Evolutionary conservation across 2,113 vertebrate genomes (phyloP).

Genomic region (Pelodiscus sinensis): DNA sequence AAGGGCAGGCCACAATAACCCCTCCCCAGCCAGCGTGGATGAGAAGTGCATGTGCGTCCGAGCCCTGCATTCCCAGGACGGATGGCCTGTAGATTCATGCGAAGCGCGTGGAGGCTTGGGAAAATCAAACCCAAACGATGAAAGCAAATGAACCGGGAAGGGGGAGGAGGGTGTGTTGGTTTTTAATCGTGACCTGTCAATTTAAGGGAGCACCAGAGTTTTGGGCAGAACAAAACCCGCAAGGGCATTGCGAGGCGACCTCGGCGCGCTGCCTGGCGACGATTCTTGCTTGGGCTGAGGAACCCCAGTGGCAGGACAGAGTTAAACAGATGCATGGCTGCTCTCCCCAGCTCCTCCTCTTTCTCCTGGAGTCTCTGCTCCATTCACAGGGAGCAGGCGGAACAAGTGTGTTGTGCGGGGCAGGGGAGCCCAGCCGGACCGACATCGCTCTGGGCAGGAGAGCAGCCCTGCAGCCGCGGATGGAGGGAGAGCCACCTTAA

Average conservation of each 20-base stretch:
- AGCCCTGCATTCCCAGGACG: not conserved
- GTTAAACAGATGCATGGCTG: not conserved
- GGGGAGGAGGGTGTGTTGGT: not conserved
- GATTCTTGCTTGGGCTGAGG: not conserved
- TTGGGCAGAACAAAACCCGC: not conserved
- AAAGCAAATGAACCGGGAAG: not conserved
- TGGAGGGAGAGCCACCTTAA: constrained; percentile 49
- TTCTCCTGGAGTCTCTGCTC: not conserved
- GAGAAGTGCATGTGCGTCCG: no score
- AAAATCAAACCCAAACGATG: not conserved
- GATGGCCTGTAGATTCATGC: not conserved
- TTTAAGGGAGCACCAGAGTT: not conserved
- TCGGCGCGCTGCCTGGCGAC: not conserved
- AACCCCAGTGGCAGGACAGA: not conserved
- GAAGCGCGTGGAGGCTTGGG: not conserved
- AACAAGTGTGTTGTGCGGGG: not conserved
- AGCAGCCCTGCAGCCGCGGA: not conserved
- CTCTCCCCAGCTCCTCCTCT: not conserved
- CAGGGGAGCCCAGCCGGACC: not conserved
- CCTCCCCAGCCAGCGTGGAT: not conserved
- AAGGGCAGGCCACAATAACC: not conserved
- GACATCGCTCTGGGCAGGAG: not conserved
- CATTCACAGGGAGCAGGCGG: not conserved
- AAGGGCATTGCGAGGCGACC: not conserved
- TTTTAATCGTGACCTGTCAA: not conserved